Evolutionary conservation across 2,888 invertebrate genomes (phyloP).

Genomic region (Drosophila pseudotakahashii): DNA sequence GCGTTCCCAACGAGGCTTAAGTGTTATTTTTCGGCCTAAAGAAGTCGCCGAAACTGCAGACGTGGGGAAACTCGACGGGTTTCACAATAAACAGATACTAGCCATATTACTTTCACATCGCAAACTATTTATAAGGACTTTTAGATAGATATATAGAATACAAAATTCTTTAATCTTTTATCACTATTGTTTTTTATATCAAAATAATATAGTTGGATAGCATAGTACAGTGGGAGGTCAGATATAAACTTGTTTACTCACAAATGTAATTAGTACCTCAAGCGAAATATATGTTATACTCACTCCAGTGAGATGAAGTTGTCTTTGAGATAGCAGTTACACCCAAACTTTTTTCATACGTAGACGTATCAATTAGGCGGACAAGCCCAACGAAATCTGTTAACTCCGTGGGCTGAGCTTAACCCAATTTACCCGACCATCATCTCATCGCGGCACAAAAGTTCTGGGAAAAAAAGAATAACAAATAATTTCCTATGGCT

Average conservation of each 20-base stretch:
- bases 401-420: constrained; percentile 21
- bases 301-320: not conserved
- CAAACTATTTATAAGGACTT: not conserved
- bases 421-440: constrained; percentile 25
- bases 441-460: constrained; percentile 8
- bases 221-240: too few relatives aligned
- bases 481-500: constrained; percentile 20
- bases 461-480: constrained; percentile 26
- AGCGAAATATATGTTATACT: not conserved
- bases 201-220: not conserved
- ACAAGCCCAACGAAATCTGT: constrained; percentile 11
- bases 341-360: constrained; percentile 4
- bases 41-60: constrained; percentile 19
- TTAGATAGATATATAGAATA: not conserved
- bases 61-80: constrained; percentile 9
- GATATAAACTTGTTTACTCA: not conserved
- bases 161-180: not conserved
- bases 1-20: constrained; percentile 28
- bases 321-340: constrained; percentile 8
- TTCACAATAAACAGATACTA: constrained; percentile 1
- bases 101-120: constrained; percentile 1
- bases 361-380: constrained; percentile 24
- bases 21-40: constrained; percentile 17
- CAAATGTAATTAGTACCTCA: not conserved
- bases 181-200: not conserved